A percentile compares a stretch with the other conserved stretches of the same genome.
Conservation (phyloP, 1,140 invertebrate genomes). For the Drosophila yakuba region DNA sequence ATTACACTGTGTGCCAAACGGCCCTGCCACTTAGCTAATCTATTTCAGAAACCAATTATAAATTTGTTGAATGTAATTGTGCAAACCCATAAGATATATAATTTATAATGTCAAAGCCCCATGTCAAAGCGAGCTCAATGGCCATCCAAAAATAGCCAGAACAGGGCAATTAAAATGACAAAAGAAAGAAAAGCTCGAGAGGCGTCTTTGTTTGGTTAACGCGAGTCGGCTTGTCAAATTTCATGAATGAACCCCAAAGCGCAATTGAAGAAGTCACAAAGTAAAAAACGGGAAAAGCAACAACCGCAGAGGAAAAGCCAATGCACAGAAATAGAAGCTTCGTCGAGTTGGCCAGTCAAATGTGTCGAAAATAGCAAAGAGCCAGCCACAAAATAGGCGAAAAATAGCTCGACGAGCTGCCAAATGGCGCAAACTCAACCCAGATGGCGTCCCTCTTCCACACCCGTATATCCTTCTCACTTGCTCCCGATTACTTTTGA, state of each 20-base stretch:
- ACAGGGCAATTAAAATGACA: slow-evolving; percentile 61
- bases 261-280: slow-evolving; percentile 63
- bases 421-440: slow-evolving; percentile 74
- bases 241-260: slow-evolving; percentile 70
- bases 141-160: slow-evolving; percentile 54
- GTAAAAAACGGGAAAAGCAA: slow-evolving; percentile 25
- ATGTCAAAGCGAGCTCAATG: slow-evolving; percentile 14
- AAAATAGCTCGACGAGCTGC: slow-evolving; percentile 59
- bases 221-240: slow-evolving; percentile 67
- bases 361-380: slow-evolving; percentile 58
- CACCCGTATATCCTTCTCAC: slow-evolving; percentile 10
- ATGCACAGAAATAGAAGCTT: slow-evolving; percentile 57
- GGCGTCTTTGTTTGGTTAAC: slow-evolving; percentile 55
- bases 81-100: neutral
- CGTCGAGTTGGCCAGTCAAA: slow-evolving; percentile 61
- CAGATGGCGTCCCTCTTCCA: slow-evolving; percentile 20
- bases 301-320: slow-evolving; percentile 21
- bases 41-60: no score
- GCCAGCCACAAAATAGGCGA: slow-evolving; percentile 49
- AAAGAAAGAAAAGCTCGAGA: slow-evolving; percentile 62
- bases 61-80: no score
- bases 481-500: slow-evolving; percentile 66
- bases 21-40: no score
- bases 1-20: no score
- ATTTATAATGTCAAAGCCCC: slow-evolving; percentile 15